Percentiles rank a stretch among this genome's conserved stretches.
phyloP scores from a whole-genome alignment of 2,888 invertebrate genomes.

The Standfussiana lucernea region DNA sequence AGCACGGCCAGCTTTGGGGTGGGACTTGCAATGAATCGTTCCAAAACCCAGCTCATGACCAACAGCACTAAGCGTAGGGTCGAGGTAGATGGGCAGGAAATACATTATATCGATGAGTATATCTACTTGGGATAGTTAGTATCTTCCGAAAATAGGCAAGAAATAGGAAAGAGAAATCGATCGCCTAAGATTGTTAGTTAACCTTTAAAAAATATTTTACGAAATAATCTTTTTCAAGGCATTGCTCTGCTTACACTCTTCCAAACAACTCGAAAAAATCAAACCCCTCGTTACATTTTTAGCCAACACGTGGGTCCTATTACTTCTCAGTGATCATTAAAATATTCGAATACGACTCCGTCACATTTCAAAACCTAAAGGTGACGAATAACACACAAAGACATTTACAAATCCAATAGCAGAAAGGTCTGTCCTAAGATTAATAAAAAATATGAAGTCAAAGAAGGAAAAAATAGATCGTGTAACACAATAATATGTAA shows the following conservation, averaged over 20 bases:
- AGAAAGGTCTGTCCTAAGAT: slow-evolving; percentile 18
- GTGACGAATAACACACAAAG: neutral
- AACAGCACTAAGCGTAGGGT: too few species aligned
- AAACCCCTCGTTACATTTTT: neutral
- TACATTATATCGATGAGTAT: too few species aligned
- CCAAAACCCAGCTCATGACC: too few species aligned
- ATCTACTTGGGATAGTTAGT: too few species aligned
- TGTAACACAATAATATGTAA: slow-evolving; percentile 31
- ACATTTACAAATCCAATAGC: slow-evolving; percentile 23
- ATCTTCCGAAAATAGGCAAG: too few species aligned
- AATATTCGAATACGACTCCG: slow-evolving; percentile 5
- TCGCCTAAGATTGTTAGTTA: too few species aligned
- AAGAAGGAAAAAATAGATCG: neutral
- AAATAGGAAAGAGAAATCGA: too few species aligned
- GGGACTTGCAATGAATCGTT: too few species aligned
- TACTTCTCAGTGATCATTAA: neutral
- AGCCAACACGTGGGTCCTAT: neutral
- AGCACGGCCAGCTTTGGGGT: too few species aligned
- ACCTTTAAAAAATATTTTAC: neutral
- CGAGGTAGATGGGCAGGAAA: too few species aligned
- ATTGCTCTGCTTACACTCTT: too few species aligned
- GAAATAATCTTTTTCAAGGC: neutral
- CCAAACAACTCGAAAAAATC: neutral
- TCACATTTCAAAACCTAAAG: neutral
- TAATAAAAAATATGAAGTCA: slow-evolving; percentile 36